phyloP scores from a whole-genome alignment of 2,797 vertebrate genomes.

The Poeciliopsis paucimaculata region DNA sequence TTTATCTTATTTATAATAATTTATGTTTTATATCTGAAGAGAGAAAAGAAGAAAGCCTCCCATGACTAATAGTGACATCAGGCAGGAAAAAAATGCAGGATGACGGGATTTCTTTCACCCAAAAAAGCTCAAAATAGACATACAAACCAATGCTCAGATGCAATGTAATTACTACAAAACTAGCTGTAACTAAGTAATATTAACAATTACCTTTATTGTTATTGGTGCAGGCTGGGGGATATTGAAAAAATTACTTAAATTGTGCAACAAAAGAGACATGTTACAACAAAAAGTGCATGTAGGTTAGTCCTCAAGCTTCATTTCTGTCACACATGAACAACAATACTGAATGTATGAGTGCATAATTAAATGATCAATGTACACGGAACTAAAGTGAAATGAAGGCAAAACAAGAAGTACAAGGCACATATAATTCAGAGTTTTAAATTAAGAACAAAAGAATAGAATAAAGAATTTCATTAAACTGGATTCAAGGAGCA shows the following conservation, averaged over 20 bases:
- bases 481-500: neutral
- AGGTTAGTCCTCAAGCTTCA: slow-evolving; percentile 35
- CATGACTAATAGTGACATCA: slow-evolving; percentile 74
- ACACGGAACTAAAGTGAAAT: slow-evolving; percentile 13
- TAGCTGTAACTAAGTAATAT: slow-evolving; percentile 72
- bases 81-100: slow-evolving; percentile 67
- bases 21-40: slow-evolving; percentile 20
- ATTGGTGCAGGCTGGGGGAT: slow-evolving; percentile 84
- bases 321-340: slow-evolving; percentile 24
- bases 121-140: slow-evolving; percentile 64
- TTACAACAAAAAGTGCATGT: slow-evolving; percentile 32
- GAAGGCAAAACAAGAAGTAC: slow-evolving; percentile 14
- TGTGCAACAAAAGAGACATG: slow-evolving; percentile 70
- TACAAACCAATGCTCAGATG: slow-evolving; percentile 71
- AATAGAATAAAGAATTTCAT: neutral
- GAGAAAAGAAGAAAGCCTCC: slow-evolving; percentile 62
- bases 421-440: slow-evolving; percentile 11
- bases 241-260: slow-evolving; percentile 79
- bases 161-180: slow-evolving; percentile 67
- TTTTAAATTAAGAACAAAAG: slow-evolving; percentile 15
- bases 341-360: slow-evolving; percentile 16
- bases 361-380: slow-evolving; percentile 5
- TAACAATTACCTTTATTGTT: slow-evolving; percentile 85
- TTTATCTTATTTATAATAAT: slow-evolving; percentile 2
- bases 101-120: slow-evolving; percentile 56